Evolutionary conservation across 2,888 invertebrate genomes (phyloP), one percentile per base, ranked within the genome.

Genomic region (Nymphalis urticae): DNA sequence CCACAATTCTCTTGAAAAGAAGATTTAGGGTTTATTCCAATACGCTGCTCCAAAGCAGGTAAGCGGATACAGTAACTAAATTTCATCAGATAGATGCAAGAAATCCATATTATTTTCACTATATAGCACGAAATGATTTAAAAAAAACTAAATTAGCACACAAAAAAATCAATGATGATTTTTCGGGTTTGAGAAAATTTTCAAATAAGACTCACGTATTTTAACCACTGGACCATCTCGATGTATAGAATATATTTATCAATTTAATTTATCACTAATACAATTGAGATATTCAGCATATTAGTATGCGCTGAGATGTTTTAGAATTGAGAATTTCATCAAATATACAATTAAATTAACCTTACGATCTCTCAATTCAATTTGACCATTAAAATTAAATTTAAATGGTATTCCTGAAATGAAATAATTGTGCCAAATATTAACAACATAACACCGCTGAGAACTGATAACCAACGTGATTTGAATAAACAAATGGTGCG

Each of bases 401-500:
- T 48, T 60, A 48, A 53, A 65, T 56, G 48, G 64, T 53, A 69
- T 71, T 76, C 72, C 62, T 51, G 63, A 72, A 70, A 73, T 72
- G 73, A 77, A 76, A 71, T 71, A 73, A 74, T 66, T 74, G 69
- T 72, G 69, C 70, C 70, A 74, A 75, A 73, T 75, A 76, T 77
- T 75, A 77, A 77, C 76, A 77, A 76, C 68, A 71, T 64, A 64
- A 68, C 70, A 47, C 42, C 69, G 69, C 70, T 72, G 69, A 72
- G 75, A 75, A 67, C 70, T 70, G 74, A 77, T 77, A 79, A 75
- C 78, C 77, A 64, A 82, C 79, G 77, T 78, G 81, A 79, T 80
- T 79, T 74, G 77, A 84, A 85, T 82, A 85, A 81, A 83, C 79
- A 84, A 81, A 80, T 75, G 77, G 64, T 73, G 70, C 79, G 72